These are phyloP conservation scores for Clanis bilineata DNA, from an alignment of 2,888 invertebrate genomes.

Conservation along the genomic window DNA sequence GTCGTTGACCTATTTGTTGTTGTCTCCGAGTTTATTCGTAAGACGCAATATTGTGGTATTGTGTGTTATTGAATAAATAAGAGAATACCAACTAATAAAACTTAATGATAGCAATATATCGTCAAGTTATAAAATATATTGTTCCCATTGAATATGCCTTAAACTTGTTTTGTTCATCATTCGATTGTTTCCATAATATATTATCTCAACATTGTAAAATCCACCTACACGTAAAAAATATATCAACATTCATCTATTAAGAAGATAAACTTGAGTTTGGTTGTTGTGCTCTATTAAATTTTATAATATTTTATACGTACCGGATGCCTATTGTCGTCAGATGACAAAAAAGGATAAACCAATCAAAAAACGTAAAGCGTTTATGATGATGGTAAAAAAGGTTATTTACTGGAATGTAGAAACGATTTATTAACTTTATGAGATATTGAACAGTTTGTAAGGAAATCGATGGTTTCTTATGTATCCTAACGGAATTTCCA, in stretches of 20 bases:
- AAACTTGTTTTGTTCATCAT: slow-evolving; percentile 23
- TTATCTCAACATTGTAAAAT: slow-evolving; percentile 25
- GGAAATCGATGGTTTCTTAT: neutral
- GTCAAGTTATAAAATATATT: slow-evolving; percentile 22
- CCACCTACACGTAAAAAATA: slow-evolving; percentile 28
- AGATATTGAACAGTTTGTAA: neutral
- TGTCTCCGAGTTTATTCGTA: neutral
- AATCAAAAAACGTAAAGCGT: neutral
- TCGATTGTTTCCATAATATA: slow-evolving; percentile 23
- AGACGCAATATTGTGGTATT: neutral
- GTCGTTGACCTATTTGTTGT: neutral
- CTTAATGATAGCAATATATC: slow-evolving; percentile 20
- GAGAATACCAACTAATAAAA: neutral
- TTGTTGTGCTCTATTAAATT: slow-evolving; percentile 8
- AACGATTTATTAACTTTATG: neutral
- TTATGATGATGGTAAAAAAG: neutral
- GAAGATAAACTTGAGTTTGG: slow-evolving; percentile 6
- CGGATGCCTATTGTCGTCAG: slow-evolving; percentile 3
- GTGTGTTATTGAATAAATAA: neutral
- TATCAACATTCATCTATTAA: slow-evolving; percentile 16
- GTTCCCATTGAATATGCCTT: slow-evolving; percentile 16
- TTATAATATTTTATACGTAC: slow-evolving; percentile 7
- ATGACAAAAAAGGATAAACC: slow-evolving; percentile 6
- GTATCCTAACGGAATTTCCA: neutral
- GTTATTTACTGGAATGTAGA: neutral